These are phyloP conservation scores for Paguma larvata DNA, from an alignment of 2,797 vertebrate genomes.

Conservation along the genomic window DNA sequence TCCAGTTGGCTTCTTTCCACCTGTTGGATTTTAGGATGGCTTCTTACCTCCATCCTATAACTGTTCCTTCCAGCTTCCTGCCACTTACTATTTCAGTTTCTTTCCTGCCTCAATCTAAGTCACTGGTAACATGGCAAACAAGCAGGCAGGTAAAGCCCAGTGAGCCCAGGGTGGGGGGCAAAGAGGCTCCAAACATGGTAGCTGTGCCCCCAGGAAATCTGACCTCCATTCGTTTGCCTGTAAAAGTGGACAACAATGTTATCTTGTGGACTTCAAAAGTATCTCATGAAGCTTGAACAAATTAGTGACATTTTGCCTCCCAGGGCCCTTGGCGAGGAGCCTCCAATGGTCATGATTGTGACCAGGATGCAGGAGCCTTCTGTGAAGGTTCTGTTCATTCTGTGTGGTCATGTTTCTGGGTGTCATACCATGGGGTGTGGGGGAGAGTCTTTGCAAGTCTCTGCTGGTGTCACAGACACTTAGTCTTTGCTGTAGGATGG, in stretches of 20 bases:
- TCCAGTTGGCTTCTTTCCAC: not conserved
- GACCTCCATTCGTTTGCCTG: not conserved
- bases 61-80: not conserved
- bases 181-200: not conserved
- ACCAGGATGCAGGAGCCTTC: too few species aligned
- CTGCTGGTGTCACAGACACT: not conserved
- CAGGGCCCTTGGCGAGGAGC: not conserved
- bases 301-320: not conserved
- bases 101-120: not conserved
- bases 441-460: not conserved
- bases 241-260: not conserved
- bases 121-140: not conserved
- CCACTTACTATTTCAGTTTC: not conserved
- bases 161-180: not conserved
- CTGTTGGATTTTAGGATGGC: not conserved
- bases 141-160: not conserved
- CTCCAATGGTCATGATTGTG: accelerated
- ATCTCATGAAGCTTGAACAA: too few species aligned
- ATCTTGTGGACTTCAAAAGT: not conserved
- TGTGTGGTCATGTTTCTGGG: not conserved
- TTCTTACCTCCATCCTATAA: not conserved
- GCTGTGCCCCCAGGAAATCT: not conserved
- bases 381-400: too few species aligned
- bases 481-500: not conserved
- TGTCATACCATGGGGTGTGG: too few species aligned